Percentiles rank a stretch among this genome's conserved stretches.
phyloP scores from a whole-genome alignment of 2,113 vertebrate species.

The Saccopteryx bilineata region DNA sequence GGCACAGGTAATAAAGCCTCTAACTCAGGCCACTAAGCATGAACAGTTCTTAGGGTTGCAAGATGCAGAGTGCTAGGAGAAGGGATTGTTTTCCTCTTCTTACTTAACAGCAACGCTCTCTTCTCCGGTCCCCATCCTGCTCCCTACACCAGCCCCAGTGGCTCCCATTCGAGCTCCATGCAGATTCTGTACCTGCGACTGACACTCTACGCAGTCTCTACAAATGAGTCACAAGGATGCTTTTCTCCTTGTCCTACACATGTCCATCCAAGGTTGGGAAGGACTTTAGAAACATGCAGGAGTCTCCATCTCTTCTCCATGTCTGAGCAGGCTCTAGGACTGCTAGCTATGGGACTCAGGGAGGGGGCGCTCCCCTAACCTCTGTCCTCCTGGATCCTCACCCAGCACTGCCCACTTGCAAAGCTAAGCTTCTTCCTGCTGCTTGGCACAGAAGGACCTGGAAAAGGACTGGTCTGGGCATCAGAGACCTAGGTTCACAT shows the following conservation, averaged over 20 bases:
- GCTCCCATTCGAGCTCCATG: not conserved
- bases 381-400: not conserved
- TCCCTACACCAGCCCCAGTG: not conserved
- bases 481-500: not conserved
- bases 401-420: not conserved
- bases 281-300: not conserved
- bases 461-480: not conserved
- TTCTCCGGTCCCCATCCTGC: too few relatives aligned
- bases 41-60: not conserved
- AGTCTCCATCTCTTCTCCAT: not conserved
- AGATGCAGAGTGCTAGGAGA: not conserved
- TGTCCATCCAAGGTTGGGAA: not conserved
- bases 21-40: not conserved
- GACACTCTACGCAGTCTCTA: not conserved
- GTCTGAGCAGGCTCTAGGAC: not conserved
- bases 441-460: too few relatives aligned
- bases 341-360: not conserved
- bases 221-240: not conserved
- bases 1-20: not conserved
- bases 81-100: not conserved
- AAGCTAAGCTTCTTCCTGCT: not conserved
- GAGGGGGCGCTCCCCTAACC: rapidly evolving
- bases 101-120: not conserved
- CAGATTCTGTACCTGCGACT: too few relatives aligned
- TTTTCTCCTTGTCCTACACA: not conserved